phyloP scores from a whole-genome alignment of 2,113 vertebrate species.

The Ginglymostoma cirratum region DNA sequence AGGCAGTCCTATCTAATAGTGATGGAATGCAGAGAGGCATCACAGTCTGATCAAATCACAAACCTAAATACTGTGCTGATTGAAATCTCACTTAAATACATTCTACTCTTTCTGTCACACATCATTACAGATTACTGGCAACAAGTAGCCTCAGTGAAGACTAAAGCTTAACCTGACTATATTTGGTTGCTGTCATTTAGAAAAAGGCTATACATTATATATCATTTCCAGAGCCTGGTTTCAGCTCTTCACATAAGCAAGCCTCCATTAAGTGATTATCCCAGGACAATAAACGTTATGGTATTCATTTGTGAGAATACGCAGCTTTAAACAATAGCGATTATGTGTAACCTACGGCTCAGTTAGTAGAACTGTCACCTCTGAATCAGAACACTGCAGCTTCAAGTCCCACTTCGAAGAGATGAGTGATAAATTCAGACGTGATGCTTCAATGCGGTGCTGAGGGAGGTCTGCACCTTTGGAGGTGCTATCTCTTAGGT shows the following conservation, averaged over 20 bases:
- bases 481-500: not conserved
- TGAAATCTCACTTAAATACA: constrained; percentile 36
- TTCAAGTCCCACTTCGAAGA: not conserved
- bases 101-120: constrained; percentile 34
- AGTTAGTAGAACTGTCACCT: not conserved
- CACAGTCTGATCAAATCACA: constrained; percentile 34
- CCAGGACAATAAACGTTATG: not conserved
- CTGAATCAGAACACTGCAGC: not conserved
- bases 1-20: constrained; percentile 19
- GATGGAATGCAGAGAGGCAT: constrained; percentile 30
- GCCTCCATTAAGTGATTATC: not conserved
- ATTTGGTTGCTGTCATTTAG: not conserved
- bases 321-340: not conserved
- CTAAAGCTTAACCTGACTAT: not conserved
- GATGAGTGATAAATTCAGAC: not conserved
- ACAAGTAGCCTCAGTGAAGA: not conserved
- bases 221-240: not conserved
- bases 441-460: not conserved
- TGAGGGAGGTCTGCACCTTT: not conserved
- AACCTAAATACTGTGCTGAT: constrained; percentile 14
- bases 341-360: not conserved
- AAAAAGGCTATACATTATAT: not conserved
- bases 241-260: not conserved
- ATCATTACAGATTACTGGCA: constrained; percentile 21
- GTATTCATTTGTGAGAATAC: not conserved